Evolutionary conservation across 2,888 invertebrate species (phyloP), one percentile per base, ranked within the genome.

Genomic region (Linnaemya vulpina): DNA sequence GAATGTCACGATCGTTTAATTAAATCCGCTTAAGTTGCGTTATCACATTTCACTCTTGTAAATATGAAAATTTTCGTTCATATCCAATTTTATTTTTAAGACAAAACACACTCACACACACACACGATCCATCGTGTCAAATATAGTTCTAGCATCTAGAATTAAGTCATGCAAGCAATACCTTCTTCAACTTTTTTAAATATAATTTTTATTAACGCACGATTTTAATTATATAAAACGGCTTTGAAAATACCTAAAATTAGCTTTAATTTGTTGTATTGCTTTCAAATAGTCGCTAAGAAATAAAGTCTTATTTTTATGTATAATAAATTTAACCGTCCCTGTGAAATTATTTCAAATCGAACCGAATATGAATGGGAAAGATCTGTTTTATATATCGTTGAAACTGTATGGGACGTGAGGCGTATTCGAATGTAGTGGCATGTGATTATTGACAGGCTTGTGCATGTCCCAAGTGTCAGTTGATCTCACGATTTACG

Each of bases 1-100:
- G 90, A 90, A 87, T 90, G 90, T 51, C 90, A 89, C 74, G 90
- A 91, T 67, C 90, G 90, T n/a, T 87, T 90, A 40, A 92, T 92
- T 65, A 92, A 92, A 87, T 92, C 92, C 22, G 90, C 90, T 86
- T 92, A 90, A 89, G 40, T 68, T 9, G 15, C 15, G 10, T 7
- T 9, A 15, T 40, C n/a, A 4, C 53, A 35, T 20, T n/a, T 30
- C 10, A 55, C 20, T 22, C 11, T 17, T 75, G 25, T 65, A 65
- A 8, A 55, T 35, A 38, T 46, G 13, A 62, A 70, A 17, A 17
- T 38, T 65, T 55, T 10, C 40, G 15, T 43, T 71, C 15, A 60
- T 53, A 77, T 77, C 4, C 65, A 67, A 83, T 60, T 74, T 78
- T n/a, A 1, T 53, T 73, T 53, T 63, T 63, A 55, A 40, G 46